Percentiles rank a stretch among this genome's conserved stretches.
Evolutionary conservation across 2,113 vertebrate genomes (phyloP).

Genomic region (Steatornis caripensis): DNA sequence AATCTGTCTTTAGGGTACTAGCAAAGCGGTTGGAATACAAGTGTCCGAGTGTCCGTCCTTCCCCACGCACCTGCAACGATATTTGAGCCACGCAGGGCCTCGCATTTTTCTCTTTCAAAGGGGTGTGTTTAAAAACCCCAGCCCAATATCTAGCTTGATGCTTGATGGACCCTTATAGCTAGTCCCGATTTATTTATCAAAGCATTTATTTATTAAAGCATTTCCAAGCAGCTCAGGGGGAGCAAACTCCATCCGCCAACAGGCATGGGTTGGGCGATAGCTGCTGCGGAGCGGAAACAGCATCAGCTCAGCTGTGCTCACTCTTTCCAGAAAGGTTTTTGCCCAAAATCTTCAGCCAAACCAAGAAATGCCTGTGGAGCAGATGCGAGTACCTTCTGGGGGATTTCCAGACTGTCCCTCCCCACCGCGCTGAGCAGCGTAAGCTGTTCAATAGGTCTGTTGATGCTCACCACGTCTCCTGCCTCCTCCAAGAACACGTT

Average conservation of each 20-base stretch:
- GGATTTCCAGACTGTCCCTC: not conserved
- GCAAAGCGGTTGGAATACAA: no score
- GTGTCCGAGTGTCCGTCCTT: no score
- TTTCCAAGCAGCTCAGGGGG: no score
- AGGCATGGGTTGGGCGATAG: rapidly evolving
- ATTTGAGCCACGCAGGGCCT: no score
- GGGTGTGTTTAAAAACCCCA: no score
- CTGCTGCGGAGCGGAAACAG: not conserved
- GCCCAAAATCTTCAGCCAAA: not conserved
- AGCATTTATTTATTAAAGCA: no score
- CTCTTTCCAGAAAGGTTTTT: not conserved
- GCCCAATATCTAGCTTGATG: no score
- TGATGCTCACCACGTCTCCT: not conserved
- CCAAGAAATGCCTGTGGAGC: not conserved
- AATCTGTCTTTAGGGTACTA: not conserved
- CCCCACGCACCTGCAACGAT: no score
- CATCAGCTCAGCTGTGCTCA: rapidly evolving
- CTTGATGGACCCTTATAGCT: no score
- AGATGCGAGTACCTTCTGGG: not conserved
- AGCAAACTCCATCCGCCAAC: no score
- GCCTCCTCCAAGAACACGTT: not conserved
- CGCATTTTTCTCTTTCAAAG: no score
- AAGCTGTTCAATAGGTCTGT: not conserved
- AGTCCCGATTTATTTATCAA: no score
- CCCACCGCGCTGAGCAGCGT: not conserved